These are phyloP conservation scores for Ceratina japonica DNA, from an alignment of 1,140 invertebrate genomes.

Conservation along the genomic window DNA sequence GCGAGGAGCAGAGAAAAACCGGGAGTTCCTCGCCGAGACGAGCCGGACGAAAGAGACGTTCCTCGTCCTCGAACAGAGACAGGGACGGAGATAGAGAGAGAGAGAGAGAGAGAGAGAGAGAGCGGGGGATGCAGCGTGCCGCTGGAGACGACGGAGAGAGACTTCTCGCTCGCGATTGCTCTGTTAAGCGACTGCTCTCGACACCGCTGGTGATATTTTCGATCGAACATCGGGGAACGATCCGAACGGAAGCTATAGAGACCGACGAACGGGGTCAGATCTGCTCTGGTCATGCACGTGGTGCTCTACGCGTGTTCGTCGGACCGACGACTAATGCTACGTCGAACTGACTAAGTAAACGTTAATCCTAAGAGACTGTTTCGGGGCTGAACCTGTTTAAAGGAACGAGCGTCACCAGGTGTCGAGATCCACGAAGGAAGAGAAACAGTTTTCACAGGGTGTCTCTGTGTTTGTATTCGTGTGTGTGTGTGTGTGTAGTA, in stretches of 20 bases:
- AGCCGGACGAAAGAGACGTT: background rate
- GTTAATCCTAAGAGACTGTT: no score
- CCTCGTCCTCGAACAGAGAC: background rate
- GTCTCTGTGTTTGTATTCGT: background rate
- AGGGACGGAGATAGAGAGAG: background rate
- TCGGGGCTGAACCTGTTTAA: no score
- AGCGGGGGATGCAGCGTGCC: slow-evolving; percentile 19
- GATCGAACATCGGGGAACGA: no score
- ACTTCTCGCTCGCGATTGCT: background rate
- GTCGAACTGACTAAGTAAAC: no score
- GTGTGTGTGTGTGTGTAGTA: slow-evolving; percentile 1
- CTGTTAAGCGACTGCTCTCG: slow-evolving; percentile 3
- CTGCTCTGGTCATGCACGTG: background rate
- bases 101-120: slow-evolving; percentile 11
- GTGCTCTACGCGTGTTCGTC: background rate
- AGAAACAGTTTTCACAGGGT: background rate
- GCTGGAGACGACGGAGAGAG: background rate
- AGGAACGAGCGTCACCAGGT: background rate
- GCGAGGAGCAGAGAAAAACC: background rate
- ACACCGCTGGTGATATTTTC: background rate
- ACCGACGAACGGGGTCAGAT: no score
- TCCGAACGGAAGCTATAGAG: no score
- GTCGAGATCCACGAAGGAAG: background rate
- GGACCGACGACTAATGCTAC: no score
- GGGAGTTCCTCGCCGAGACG: background rate